A percentile compares a stretch with the other conserved stretches of the same genome.
phyloP scores from a whole-genome alignment of 1,140 invertebrate genomes.

The Camponotus pennsylvanicus region DNA sequence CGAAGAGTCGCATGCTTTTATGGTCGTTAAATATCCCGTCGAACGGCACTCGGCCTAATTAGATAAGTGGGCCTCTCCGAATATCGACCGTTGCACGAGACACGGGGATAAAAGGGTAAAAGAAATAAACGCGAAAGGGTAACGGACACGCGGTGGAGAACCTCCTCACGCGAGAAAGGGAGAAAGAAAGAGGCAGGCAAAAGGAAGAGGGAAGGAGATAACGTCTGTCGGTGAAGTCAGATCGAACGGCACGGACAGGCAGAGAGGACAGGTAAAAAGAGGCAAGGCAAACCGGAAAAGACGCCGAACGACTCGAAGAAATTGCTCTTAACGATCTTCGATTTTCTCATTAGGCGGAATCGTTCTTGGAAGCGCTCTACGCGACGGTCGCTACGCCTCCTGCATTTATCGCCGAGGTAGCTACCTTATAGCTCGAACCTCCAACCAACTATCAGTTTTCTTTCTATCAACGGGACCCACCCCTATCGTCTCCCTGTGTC shows the following conservation, averaged over 20 bases:
- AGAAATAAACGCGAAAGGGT: slow-evolving; percentile 54
- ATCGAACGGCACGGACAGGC: not conserved
- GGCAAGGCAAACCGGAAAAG: slow-evolving; percentile 72
- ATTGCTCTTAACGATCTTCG: slow-evolving; percentile 82
- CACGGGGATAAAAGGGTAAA: slow-evolving; percentile 46
- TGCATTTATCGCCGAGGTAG: slow-evolving; percentile 69
- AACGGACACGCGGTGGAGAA: slow-evolving; percentile 24
- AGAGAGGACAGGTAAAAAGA: slow-evolving; percentile 35
- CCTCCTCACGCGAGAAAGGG: not conserved
- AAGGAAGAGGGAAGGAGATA: slow-evolving; percentile 17
- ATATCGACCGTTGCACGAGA: slow-evolving; percentile 48
- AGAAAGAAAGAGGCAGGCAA: slow-evolving; percentile 22
- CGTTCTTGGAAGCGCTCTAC: slow-evolving; percentile 75
- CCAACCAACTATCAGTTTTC: slow-evolving; percentile 52
- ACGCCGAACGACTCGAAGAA: slow-evolving; percentile 75
- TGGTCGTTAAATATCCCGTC: slow-evolving; percentile 21
- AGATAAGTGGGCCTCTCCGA: slow-evolving; percentile 46
- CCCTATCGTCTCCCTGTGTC: slow-evolving; percentile 25
- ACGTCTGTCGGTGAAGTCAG: slow-evolving; percentile 42
- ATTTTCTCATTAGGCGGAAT: slow-evolving; percentile 82
- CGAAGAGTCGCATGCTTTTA: slow-evolving; percentile 40
- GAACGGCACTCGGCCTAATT: slow-evolving; percentile 55
- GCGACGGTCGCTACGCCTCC: slow-evolving; percentile 66
- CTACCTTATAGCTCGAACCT: slow-evolving; percentile 50
- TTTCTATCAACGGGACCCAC: slow-evolving; percentile 46